Evolutionary conservation across 2,888 invertebrate species (phyloP).

Genomic region (Vesta saturnalis): DNA sequence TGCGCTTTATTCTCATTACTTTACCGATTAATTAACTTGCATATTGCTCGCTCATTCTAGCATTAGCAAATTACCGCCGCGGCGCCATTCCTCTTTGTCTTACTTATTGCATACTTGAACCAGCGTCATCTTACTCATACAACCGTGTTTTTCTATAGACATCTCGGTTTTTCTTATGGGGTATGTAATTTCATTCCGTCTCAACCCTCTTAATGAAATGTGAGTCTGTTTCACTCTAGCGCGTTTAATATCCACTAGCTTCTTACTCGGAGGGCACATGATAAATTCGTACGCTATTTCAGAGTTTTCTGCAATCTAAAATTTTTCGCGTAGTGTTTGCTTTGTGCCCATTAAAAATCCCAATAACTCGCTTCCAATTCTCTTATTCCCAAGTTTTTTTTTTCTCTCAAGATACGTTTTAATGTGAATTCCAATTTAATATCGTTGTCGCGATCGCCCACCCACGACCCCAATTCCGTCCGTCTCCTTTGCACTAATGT

Average conservation of each 20-base stretch:
- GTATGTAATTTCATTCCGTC: conserved; percentile 65
- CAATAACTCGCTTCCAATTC: conserved; percentile 45
- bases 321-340: conserved; percentile 44
- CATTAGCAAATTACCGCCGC: conserved; percentile 57
- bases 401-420: conserved; percentile 32
- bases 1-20: conserved; percentile 64
- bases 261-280: conserved; percentile 54
- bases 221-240: conserved; percentile 57
- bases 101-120: conserved; percentile 41
- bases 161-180: conserved; percentile 58
- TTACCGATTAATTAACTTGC: conserved; percentile 65
- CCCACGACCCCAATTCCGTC: conserved; percentile 43
- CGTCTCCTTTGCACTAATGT: conserved; percentile 53
- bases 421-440: conserved; percentile 49
- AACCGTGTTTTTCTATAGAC: conserved; percentile 45
- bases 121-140: conserved; percentile 48
- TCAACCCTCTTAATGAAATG: conserved; percentile 63
- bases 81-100: conserved; percentile 43
- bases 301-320: conserved; percentile 33
- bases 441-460: conserved; percentile 48
- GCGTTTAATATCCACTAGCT: conserved; percentile 51
- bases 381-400: conserved; percentile 36
- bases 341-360: conserved; percentile 48
- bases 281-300: conserved; percentile 53
- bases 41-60: conserved; percentile 63